phyloP scores from a whole-genome alignment of 2,797 vertebrate species.

The Mallotus villosus region DNA sequence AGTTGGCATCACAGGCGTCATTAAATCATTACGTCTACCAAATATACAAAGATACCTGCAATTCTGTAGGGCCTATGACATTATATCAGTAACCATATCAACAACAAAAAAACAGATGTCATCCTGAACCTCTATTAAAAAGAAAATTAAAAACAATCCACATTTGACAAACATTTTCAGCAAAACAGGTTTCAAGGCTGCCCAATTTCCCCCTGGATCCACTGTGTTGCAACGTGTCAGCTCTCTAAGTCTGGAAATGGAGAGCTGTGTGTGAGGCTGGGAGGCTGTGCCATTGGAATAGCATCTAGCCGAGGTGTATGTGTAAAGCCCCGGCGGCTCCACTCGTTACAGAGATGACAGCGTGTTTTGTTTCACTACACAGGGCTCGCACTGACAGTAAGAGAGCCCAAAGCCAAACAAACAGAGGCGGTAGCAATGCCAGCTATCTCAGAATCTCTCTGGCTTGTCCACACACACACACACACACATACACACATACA shows the following conservation, averaged over 20 bases:
- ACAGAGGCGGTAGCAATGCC: slow-evolving; percentile 66
- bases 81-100: not conserved
- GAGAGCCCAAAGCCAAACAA: slow-evolving; percentile 75
- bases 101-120: not conserved
- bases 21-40: not conserved
- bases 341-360: slow-evolving; percentile 77
- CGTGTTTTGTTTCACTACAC: slow-evolving; percentile 73
- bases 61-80: no score
- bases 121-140: not conserved
- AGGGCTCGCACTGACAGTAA: slow-evolving; percentile 67
- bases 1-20: not conserved
- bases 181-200: slow-evolving; percentile 27
- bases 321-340: slow-evolving; percentile 59
- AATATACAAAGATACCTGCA: no score
- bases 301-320: slow-evolving; percentile 60
- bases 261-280: slow-evolving; percentile 33
- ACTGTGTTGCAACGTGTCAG: slow-evolving; percentile 56
- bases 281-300: slow-evolving; percentile 42
- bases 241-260: slow-evolving; percentile 43
- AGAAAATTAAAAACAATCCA: not conserved
- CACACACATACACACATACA: slow-evolving; percentile 5
- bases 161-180: not conserved
- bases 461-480: slow-evolving; percentile 24
- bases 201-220: slow-evolving; percentile 37
- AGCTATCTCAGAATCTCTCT: slow-evolving; percentile 64